These are phyloP conservation scores for Hippoglossus stenolepis DNA, from an alignment of 2,113 vertebrate genomes.

Conservation along the genomic window DNA sequence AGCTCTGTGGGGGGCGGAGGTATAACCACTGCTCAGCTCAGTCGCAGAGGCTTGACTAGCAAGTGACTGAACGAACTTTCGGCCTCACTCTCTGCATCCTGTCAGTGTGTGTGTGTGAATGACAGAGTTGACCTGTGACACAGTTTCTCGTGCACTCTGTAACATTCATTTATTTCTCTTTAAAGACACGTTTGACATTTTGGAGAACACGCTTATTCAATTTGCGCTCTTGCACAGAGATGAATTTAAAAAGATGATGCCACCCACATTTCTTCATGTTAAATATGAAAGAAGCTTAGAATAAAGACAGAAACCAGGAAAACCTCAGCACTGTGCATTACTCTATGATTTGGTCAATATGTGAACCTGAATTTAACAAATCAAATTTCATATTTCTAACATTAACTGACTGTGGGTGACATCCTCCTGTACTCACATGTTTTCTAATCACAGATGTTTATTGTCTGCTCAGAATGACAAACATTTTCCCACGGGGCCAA, in stretches of 20 bases:
- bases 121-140: constrained; percentile 3
- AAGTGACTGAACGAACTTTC: constrained; percentile 34
- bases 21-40: constrained; percentile 33
- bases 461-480: background rate
- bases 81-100: constrained; percentile 49
- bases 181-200: constrained; percentile 34
- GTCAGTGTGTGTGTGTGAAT: background rate
- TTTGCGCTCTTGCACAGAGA: background rate
- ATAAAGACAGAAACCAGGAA: background rate
- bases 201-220: background rate
- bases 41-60: constrained; percentile 43
- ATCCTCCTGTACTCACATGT: background rate
- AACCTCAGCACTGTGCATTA: background rate
- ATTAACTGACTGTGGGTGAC: background rate
- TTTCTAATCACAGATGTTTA: background rate
- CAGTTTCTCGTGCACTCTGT: constrained; percentile 15
- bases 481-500: too few species aligned
- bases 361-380: background rate
- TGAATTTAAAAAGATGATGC: background rate
- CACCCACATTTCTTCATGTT: background rate
- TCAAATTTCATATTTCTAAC: background rate
- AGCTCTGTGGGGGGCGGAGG: constrained; percentile 21
- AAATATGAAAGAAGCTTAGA: constrained; percentile 8
- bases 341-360: background rate
- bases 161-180: constrained; percentile 1